Percentiles rank a stretch among this genome's conserved stretches.
Conservation (phyloP, 2,113 vertebrate species). For the Gobius niger region DNA sequence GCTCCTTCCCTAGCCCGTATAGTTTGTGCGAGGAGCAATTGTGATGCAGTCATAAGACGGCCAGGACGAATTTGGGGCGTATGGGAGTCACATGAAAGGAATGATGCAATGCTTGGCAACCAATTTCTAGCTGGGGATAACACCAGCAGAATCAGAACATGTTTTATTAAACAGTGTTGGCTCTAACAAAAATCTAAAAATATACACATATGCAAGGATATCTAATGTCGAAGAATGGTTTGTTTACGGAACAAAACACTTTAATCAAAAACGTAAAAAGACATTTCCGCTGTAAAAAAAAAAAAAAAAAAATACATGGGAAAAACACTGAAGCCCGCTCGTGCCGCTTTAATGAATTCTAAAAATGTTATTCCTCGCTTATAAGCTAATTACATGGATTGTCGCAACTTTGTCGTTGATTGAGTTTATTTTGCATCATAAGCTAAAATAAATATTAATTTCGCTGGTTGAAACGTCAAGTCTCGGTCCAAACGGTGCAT, state of each 20-base stretch:
- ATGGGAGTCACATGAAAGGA: constrained; percentile 86
- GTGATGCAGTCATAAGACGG: constrained; percentile 85
- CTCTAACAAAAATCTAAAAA: constrained; percentile 79
- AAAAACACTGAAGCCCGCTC: constrained; percentile 3
- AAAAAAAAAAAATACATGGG: constrained; percentile 18
- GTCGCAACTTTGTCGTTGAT: constrained; percentile 15
- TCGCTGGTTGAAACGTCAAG: background rate
- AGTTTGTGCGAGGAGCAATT: constrained; percentile 78
- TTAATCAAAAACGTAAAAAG: background rate
- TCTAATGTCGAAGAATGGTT: constrained; percentile 76
- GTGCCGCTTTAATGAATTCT: constrained; percentile 14
- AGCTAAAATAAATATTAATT: background rate
- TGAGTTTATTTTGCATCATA: background rate
- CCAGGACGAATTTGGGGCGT: constrained; percentile 86
- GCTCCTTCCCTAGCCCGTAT: constrained; percentile 51
- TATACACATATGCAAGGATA: constrained; percentile 79
- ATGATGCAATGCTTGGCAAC: constrained; percentile 88
- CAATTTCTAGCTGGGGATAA: constrained; percentile 83
- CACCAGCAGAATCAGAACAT: constrained; percentile 82
- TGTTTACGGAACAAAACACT: constrained; percentile 60
- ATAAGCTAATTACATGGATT: constrained; percentile 9
- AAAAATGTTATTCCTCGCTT: constrained; percentile 13
- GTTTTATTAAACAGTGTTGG: constrained; percentile 85
- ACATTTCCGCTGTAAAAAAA: no score
- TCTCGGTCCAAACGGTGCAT: background rate